phyloP scores from a whole-genome alignment of 2,888 invertebrate genomes.

The Odontothrips loti region DNA sequence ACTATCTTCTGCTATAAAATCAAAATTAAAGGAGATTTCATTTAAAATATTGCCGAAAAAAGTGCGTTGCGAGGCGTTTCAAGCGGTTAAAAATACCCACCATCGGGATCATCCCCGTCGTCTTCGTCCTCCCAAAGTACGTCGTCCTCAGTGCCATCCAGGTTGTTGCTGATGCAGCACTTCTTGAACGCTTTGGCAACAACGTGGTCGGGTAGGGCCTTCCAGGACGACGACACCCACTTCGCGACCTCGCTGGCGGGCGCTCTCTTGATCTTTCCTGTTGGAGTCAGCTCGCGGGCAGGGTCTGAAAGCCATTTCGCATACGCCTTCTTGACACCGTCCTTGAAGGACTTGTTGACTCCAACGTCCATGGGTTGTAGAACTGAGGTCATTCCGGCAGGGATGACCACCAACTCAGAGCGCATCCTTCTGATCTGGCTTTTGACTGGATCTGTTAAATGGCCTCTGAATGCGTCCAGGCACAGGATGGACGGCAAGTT shows the following conservation, averaged over 20 bases:
- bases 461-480: constrained; percentile 34
- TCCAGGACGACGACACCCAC: constrained; percentile 33
- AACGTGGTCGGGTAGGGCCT: background rate
- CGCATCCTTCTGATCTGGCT: constrained; percentile 3
- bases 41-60: too few relatives aligned
- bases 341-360: too few relatives aligned
- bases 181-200: constrained; percentile 33
- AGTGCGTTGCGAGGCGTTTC: too few relatives aligned
- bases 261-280: too few relatives aligned
- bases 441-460: constrained; percentile 32
- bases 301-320: too few relatives aligned
- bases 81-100: background rate
- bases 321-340: too few relatives aligned
- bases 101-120: background rate
- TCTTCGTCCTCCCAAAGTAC: constrained; percentile 30
- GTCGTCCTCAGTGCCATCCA: constrained; percentile 33
- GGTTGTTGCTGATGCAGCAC: constrained; percentile 32
- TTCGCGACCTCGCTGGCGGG: background rate
- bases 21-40: too few relatives aligned
- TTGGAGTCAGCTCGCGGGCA: too few relatives aligned
- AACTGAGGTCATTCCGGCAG: constrained; percentile 33
- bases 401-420: constrained; percentile 33
- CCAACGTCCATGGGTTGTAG: constrained; percentile 33
- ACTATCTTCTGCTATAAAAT: too few relatives aligned
- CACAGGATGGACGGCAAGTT: constrained; percentile 33